phyloP scores from a whole-genome alignment of 2,888 invertebrate species.

The Epinotia nisella region DNA sequence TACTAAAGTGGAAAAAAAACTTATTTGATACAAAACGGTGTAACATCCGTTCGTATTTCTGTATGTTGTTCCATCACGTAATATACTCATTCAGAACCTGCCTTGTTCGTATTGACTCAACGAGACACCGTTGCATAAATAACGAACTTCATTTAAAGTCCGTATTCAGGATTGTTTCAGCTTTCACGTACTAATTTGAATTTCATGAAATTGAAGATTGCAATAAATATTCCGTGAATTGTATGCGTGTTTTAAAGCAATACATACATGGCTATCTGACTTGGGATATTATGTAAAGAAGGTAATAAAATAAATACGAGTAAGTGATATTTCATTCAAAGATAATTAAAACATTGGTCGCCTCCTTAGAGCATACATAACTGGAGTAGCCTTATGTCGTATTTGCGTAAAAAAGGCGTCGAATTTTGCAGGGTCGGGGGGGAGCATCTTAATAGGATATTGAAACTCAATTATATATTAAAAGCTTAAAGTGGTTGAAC shows the following conservation, averaged over 20 bases:
- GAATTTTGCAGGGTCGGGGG: too few relatives aligned
- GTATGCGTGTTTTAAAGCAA: background rate
- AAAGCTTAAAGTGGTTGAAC: too few relatives aligned
- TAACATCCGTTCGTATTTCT: background rate
- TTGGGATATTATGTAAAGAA: background rate
- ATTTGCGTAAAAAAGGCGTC: too few relatives aligned
- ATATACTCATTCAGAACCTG: slow-evolving; percentile 7
- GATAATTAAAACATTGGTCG: too few relatives aligned
- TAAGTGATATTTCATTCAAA: too few relatives aligned
- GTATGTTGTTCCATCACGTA: slow-evolving; percentile 46
- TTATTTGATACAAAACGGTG: too few relatives aligned
- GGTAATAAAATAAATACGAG: too few relatives aligned
- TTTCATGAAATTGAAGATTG: slow-evolving; percentile 6
- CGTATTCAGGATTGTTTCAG: background rate
- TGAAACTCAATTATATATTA: too few relatives aligned
- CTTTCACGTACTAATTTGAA: slow-evolving; percentile 19
- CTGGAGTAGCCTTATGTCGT: too few relatives aligned
- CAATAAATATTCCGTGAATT: background rate
- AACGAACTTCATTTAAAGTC: slow-evolving; percentile 26
- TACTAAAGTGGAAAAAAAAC: too few relatives aligned
- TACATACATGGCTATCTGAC: background rate
- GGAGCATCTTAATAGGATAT: too few relatives aligned
- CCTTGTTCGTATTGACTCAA: slow-evolving; percentile 22
- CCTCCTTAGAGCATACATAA: too few relatives aligned
- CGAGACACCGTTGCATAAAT: slow-evolving; percentile 31